Base-by-base conservation (phyloP, 1,140 invertebrate species). In the Drosophila cardini region DNA sequence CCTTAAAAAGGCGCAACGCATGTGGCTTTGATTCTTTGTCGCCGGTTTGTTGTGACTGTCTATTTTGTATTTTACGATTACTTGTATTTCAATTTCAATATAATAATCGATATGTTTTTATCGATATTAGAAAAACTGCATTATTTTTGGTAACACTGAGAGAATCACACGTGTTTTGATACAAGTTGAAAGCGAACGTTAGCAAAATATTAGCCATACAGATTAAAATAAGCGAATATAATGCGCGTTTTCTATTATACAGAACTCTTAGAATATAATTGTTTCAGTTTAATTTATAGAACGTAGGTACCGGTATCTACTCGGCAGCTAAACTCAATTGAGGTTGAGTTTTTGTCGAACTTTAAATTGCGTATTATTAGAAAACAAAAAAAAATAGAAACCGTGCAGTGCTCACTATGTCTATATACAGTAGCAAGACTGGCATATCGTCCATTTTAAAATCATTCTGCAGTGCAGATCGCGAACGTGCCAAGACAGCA, bases 401-500 rank as follows among this genome's bases (percentile, higher is more conserved):
- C 11, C n/a, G 8, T 16, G 13, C 15, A 32, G 2, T 70, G 15
- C 9, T 38, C 36, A 43, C n/a, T 45, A 87, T 92, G 91, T 91
- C 91, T 9, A 56, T 80, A n/a, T 85, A 76, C 36, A 91, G 79
- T 16, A 89, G 46, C 6, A 90, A 82, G 73, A 81, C 91, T 6
- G 76, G 70, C 18, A 43, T 74, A 16, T 73, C 84, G 34, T 91
- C 91, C 21, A 91, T 91, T 40, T 71, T 91, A 38, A 92, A 92
- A 43, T 9, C 78, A 0, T 91, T 82, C 58, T 60, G 76, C 2
- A 60, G 52, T 50, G 61, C 72, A 0, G 85, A 91, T 65, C 76
- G 90, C 0, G 85, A 91, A 21, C 74, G 73, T 4, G 63, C 76
- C 1, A 92, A 91, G 38, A 56, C 57, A 45, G 76, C 79, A 5